Evolutionary conservation across 2,797 vertebrate genomes (phyloP), one percentile per base, ranked within the genome.

Genomic region (Intellagama lesueurii): DNA sequence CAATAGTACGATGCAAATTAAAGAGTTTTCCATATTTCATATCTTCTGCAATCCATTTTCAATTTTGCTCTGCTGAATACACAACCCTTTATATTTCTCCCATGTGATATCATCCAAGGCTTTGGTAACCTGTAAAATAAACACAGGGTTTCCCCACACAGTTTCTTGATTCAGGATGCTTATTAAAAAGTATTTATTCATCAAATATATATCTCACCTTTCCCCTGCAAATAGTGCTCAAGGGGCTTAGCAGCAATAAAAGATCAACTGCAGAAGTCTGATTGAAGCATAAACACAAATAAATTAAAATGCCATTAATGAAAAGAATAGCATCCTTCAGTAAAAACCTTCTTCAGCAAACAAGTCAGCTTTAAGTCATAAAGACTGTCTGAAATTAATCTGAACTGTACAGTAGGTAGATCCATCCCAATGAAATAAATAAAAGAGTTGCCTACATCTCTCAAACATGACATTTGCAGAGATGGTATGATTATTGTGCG

Each of bases 401-500:
- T 17, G 24, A 84, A 88, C 17, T 12, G 60, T 82, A 35, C 28
- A 49, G 16, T 35, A 93, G 89, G 89, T 91, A 88, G 47, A 80
- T 52, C 30, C 81, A 83, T 87, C 75, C 82, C 82, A 40, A 87
- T 72, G 87, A 92, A 92, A 88, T 44, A 56, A 52, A 49, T 0
- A 0, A 72, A 77, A 60, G 47, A 0, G 0, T 80, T 93, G 2
- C 1, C 86, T 87, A 47, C 72, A 77, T 88, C 69, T 87, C 87
- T 80, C 44, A 87, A 81, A 90, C 89, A 79, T 11, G 92, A 93
- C 91, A 90, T 14, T 91, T 87, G 88, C 89, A 75, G 69, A 64
- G 52, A 82, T 47, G 52, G 32, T 52, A 47, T 82, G 35, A 14
- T 81, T 82, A 44, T 79, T 89, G 91, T 77, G 8, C 49, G 22